These are phyloP conservation scores for Eudasyphora cyanicolor DNA, from an alignment of 2,888 invertebrate species.

Conservation along the genomic window DNA sequence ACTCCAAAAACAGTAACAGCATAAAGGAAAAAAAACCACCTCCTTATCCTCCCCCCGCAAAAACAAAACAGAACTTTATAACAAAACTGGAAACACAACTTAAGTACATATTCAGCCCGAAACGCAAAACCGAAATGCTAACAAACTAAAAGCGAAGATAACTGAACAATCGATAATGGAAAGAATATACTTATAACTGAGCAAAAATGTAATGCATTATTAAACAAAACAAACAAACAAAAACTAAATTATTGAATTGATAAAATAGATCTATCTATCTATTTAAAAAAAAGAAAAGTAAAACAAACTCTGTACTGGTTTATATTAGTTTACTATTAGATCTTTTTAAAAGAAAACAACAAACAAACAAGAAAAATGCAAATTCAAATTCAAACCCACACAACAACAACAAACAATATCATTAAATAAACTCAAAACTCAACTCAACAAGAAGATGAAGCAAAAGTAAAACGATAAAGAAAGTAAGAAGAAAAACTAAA, in stretches of 20 bases:
- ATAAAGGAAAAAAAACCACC: conserved; percentile 18
- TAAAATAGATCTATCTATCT: not conserved
- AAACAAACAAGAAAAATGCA: not conserved
- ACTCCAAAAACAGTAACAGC: conserved; percentile 24
- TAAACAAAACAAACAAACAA: too few relatives aligned
- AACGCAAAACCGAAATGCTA: conserved; percentile 15
- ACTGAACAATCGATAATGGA: conserved; percentile 4
- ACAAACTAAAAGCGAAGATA: not conserved
- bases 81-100: conserved; percentile 19
- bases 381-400: not conserved
- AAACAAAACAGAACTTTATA: conserved; percentile 24
- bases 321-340: conserved; percentile 48
- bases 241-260: conserved; percentile 56
- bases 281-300: not conserved
- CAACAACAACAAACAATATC: conserved; percentile 49
- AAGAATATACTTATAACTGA: conserved; percentile 40
- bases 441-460: conserved; percentile 17
- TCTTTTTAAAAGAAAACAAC: conserved; percentile 16
- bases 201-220: conserved; percentile 42
- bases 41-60: not conserved
- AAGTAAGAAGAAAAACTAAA: conserved; percentile 32
- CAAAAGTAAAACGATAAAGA: too few relatives aligned
- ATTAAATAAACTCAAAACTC: too few relatives aligned
- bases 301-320: conserved; percentile 52
- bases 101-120: conserved; percentile 45